Conservation (phyloP, 2,797 vertebrate species). For the Falco naumanni region DNA sequence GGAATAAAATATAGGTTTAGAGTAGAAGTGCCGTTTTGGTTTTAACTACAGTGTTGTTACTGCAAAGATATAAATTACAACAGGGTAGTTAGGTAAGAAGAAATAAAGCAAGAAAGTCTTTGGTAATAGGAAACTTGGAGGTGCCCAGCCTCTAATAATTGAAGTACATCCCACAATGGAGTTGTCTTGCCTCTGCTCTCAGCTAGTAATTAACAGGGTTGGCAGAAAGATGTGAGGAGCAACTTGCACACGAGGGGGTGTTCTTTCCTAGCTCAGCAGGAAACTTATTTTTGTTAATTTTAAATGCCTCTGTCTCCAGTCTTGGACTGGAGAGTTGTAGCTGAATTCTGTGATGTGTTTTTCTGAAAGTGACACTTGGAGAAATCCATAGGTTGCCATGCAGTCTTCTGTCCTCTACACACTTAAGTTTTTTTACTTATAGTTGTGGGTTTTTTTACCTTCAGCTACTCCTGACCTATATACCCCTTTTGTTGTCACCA, state of each 20-base stretch:
- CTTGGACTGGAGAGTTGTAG: not conserved
- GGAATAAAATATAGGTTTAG: constrained; percentile 43
- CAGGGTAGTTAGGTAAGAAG: not conserved
- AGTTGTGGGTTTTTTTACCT: not conserved
- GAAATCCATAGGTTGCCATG: not conserved
- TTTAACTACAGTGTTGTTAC: constrained; percentile 42
- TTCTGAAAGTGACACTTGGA: not conserved
- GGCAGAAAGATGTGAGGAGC: not conserved
- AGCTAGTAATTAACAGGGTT: not conserved
- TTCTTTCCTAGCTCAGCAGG: not conserved
- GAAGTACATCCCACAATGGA: not conserved
- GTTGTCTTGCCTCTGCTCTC: not conserved
- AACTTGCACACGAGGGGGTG: not conserved
- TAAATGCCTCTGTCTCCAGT: not conserved
- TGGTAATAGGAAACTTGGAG: not conserved
- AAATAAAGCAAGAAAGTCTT: constrained; percentile 1
- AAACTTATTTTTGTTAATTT: not conserved
- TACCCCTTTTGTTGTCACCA: not conserved
- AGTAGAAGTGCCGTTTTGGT: constrained; percentile 17
- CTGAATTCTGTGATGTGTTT: not conserved
- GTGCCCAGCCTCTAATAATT: not conserved
- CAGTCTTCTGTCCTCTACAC: not conserved
- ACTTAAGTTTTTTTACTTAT: not conserved
- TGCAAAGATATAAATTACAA: constrained; percentile 39
- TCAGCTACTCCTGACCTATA: not conserved